Conservation (phyloP, 1,140 invertebrate genomes). For the Drosophila nigromelanica region DNA sequence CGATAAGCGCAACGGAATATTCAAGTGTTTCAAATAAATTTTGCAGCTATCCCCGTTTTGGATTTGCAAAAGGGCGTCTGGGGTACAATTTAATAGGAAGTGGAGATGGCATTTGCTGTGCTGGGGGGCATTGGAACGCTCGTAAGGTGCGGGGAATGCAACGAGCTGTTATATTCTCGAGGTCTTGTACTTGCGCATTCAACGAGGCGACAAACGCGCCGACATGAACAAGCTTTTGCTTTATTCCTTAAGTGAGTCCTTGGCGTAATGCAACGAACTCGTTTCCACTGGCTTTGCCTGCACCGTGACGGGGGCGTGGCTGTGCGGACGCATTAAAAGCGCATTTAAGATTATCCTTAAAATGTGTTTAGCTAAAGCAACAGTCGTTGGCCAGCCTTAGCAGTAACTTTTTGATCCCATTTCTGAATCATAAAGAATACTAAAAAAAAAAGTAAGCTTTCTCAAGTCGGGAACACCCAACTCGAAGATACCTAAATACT, state of each 20-base stretch:
- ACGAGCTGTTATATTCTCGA: slow-evolving; percentile 33
- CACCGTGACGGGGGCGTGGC: background rate
- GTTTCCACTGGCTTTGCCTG: background rate
- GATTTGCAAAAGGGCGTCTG: slow-evolving; percentile 3
- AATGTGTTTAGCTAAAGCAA: slow-evolving; percentile 54
- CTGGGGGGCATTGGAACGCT: slow-evolving; percentile 33
- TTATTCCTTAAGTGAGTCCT: slow-evolving; percentile 51
- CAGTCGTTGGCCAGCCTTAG: slow-evolving; percentile 8
- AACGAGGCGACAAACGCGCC: slow-evolving; percentile 27
- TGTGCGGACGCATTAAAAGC: slow-evolving; percentile 23
- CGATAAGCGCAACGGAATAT: slow-evolving; percentile 39
- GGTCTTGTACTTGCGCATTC: slow-evolving; percentile 21
- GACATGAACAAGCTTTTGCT: slow-evolving; percentile 42
- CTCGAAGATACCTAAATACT: too few relatives aligned
- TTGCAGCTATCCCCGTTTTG: background rate
- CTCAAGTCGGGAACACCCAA: too few relatives aligned
- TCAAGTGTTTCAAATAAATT: slow-evolving; percentile 24
- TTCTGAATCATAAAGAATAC: slow-evolving; percentile 13
- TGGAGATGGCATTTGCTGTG: slow-evolving; percentile 6
- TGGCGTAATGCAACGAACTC: slow-evolving; percentile 69
- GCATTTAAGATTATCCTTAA: slow-evolving; percentile 68
- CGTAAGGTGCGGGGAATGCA: slow-evolving; percentile 7
- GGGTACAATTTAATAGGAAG: slow-evolving; percentile 16
- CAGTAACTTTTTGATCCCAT: slow-evolving; percentile 64
- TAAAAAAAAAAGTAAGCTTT: too few relatives aligned